phyloP scores from a whole-genome alignment of 2,888 invertebrate genomes.

The Andrena hattorfiana region DNA sequence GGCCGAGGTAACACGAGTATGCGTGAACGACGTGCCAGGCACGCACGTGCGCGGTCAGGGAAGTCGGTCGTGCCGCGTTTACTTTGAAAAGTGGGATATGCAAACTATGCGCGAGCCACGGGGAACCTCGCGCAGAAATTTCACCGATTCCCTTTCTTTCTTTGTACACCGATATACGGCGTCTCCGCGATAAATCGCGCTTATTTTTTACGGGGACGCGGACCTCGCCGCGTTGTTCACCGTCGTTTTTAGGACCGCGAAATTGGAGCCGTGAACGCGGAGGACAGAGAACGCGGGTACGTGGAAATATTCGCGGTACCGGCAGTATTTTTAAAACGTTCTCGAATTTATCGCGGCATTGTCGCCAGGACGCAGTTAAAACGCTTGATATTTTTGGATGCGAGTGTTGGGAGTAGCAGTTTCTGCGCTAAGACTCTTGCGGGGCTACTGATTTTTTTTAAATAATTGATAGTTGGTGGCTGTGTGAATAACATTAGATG shows the following conservation, averaged over 20 bases:
- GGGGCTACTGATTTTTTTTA: no score
- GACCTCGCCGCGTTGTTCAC: slow-evolving; percentile 10
- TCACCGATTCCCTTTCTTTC: slow-evolving; percentile 58
- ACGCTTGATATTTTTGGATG: slow-evolving; percentile 41
- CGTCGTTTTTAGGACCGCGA: slow-evolving; percentile 50
- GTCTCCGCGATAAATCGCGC: slow-evolving; percentile 55
- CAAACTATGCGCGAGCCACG: slow-evolving; percentile 49
- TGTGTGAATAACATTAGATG: no score
- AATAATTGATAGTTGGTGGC: no score
- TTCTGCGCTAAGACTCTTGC: not conserved
- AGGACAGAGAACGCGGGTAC: slow-evolving; percentile 19
- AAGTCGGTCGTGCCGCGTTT: slow-evolving; percentile 59
- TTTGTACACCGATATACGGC: slow-evolving; percentile 54
- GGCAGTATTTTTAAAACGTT: slow-evolving; percentile 49
- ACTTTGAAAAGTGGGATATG: slow-evolving; percentile 65
- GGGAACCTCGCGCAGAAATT: slow-evolving; percentile 49
- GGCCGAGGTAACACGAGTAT: slow-evolving; percentile 36
- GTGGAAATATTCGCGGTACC: slow-evolving; percentile 42
- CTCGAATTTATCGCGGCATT: slow-evolving; percentile 54
- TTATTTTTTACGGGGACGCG: slow-evolving; percentile 37
- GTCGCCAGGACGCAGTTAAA: slow-evolving; percentile 19
- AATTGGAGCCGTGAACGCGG: slow-evolving; percentile 42
- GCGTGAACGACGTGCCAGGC: slow-evolving; percentile 44
- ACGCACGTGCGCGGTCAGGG: slow-evolving; percentile 58
- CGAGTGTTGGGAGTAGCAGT: not conserved